A percentile compares a stretch with the other conserved stretches of the same genome.
Conservation (phyloP, 2,797 vertebrate species). For the Oryzias sinensis region DNA sequence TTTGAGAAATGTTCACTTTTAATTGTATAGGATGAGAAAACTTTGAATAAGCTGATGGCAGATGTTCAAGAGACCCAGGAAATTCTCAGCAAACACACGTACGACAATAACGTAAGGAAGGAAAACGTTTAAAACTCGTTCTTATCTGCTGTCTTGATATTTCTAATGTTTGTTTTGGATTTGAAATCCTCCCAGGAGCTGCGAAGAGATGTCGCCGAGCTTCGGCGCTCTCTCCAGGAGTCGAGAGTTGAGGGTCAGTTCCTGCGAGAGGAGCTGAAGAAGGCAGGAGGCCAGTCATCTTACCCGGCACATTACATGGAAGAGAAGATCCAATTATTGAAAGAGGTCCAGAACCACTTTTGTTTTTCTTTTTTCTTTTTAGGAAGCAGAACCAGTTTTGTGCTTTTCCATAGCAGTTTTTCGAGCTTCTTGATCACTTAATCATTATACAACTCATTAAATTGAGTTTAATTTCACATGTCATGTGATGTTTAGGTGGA, state of each 20-base stretch:
- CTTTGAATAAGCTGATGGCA: slow-evolving; percentile 54
- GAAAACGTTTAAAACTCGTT: neutral
- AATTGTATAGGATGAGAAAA: slow-evolving; percentile 70
- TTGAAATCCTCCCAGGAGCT: slow-evolving; percentile 60
- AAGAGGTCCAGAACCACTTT: slow-evolving; percentile 57
- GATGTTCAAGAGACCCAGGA: slow-evolving; percentile 70
- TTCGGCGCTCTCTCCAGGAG: slow-evolving; percentile 66
- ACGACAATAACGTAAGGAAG: slow-evolving; percentile 68
- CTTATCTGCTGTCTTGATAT: neutral
- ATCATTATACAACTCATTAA: neutral
- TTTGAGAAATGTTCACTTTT: no score
- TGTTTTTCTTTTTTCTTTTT: no score
- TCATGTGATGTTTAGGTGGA: slow-evolving; percentile 61
- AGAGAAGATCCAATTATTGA: slow-evolving; percentile 72
- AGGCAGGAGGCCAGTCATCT: slow-evolving; percentile 35
- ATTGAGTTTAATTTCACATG: neutral
- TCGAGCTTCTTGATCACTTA: neutral
- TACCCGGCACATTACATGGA: slow-evolving; percentile 55
- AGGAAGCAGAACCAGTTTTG: neutral
- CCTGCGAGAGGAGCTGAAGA: slow-evolving; percentile 66
- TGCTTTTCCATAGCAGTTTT: neutral
- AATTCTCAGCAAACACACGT: slow-evolving; percentile 60
- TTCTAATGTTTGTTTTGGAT: neutral
- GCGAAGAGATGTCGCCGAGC: slow-evolving; percentile 61
- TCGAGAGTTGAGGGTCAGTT: slow-evolving; percentile 64